phyloP scores from a whole-genome alignment of 2,113 vertebrate species.

The Lontra canadensis region DNA sequence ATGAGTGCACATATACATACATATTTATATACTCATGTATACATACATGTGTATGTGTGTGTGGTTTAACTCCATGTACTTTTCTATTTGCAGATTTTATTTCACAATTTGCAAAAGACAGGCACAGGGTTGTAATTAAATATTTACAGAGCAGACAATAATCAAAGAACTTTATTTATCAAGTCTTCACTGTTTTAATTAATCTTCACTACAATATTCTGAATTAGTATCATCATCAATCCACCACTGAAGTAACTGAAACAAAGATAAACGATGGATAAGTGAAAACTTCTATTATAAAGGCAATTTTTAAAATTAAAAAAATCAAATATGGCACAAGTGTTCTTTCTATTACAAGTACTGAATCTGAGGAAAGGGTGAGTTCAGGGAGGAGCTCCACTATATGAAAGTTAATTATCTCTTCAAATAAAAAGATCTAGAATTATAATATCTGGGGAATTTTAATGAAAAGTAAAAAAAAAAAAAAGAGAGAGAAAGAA shows the following conservation, averaged over 20 bases:
- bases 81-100: slow-evolving; percentile 7
- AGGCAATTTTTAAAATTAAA: slow-evolving; percentile 11
- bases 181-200: neutral
- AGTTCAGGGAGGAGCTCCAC: neutral
- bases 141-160: slow-evolving; percentile 4
- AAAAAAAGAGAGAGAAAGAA: neutral
- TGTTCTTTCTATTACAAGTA: neutral
- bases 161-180: neutral
- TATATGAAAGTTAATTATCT: slow-evolving; percentile 9
- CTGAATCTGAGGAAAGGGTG: neutral
- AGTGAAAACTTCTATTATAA: neutral
- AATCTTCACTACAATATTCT: slow-evolving; percentile 37
- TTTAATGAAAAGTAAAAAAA: neutral
- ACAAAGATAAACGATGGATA: neutral
- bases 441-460: neutral
- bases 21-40: neutral
- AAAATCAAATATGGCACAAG: neutral
- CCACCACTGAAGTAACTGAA: neutral
- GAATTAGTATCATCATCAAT: slow-evolving; percentile 19
- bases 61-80: neutral
- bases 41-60: neutral
- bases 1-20: neutral
- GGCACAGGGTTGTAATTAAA: neutral
- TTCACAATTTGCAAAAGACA: slow-evolving; percentile 38
- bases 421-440: slow-evolving; percentile 7